Percentiles rank a stretch among this genome's conserved stretches.
These are phyloP conservation scores for Heterotilapia buettikoferi DNA, from an alignment of 2,113 vertebrate genomes.

Conservation along the genomic window DNA sequence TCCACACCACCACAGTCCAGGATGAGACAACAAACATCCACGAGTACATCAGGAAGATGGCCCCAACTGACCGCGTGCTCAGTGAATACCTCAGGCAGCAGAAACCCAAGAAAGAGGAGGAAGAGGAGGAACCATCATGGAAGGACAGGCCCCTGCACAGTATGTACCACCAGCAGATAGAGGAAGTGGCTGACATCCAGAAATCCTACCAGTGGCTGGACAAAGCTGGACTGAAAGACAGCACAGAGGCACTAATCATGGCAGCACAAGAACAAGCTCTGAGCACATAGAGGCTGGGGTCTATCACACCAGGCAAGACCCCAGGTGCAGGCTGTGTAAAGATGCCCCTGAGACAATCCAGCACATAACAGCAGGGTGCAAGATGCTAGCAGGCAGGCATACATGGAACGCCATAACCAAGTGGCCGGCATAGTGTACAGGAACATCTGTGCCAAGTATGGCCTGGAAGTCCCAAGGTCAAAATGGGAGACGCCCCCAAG, in stretches of 20 bases:
- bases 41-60: not conserved
- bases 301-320: too few relatives aligned
- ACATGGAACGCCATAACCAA: too few relatives aligned
- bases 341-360: too few relatives aligned
- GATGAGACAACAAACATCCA: not conserved
- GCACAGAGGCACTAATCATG: not conserved
- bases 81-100: not conserved
- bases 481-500: not conserved
- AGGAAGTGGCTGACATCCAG: accelerated
- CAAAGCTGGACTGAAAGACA: not conserved
- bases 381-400: too few relatives aligned
- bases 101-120: not conserved
- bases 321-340: too few relatives aligned
- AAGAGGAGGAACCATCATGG: not conserved
- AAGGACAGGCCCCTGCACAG: too few relatives aligned
- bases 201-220: not conserved
- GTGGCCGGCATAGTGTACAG: accelerated
- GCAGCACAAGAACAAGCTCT: not conserved
- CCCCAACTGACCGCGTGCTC: not conserved
- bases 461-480: not conserved
- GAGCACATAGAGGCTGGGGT: accelerated
- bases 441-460: accelerated
- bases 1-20: not conserved
- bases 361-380: too few relatives aligned
- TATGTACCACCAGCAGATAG: not conserved